Evolutionary conservation across 1,140 invertebrate genomes (phyloP), one percentile per base, ranked within the genome.

Genomic region (Drosophila fuyamai): DNA sequence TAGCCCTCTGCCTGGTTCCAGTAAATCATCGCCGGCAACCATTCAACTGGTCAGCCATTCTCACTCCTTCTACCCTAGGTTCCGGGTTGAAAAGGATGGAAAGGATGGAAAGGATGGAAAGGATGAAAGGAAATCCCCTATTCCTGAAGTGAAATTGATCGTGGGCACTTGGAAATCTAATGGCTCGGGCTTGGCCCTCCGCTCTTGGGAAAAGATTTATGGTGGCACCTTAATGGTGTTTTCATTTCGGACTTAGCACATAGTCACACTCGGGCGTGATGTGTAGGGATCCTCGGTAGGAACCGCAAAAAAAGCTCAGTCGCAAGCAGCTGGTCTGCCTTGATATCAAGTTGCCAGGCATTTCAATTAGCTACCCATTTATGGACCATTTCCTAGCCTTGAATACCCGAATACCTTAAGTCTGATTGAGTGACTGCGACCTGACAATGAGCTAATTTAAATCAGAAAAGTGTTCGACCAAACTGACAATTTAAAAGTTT

Each of bases 391-490:
- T 29, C 18, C 18, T 56, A 62, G 81, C 83, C 83, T 88, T 88
- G 82, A 76, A 54, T n/a, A n/a, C 41, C 27, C 18, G 51, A 35
- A 66, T 67, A 72, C 79, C 76, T 76, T 72, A 54, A 72, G 60
- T 66, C 74, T 76, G 79, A 83, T 79, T 79, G 82, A 79, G 61
- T 67, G 58, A 76, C 76, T 67, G 77, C 40, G 67, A 71, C 60
- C 46, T 65, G 62, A 80, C 77, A 80, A 76, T 76, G 63, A 84
- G 84, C 77, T 81, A 89, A 89, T 89, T 89, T 78, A 84, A 89
- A 89, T 89, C 84, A 84, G 50, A 89, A 88, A 89, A 89, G 80
- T 88, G 84, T 88, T 88, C 73, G 50, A 72, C 58, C 79, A 83
- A 74, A 78, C 84, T 78, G 84, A 84, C 84, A 88, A 88, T 58